Base-by-base conservation (phyloP, 2,888 invertebrate species). In the Neuroscelio doddi region DNA sequence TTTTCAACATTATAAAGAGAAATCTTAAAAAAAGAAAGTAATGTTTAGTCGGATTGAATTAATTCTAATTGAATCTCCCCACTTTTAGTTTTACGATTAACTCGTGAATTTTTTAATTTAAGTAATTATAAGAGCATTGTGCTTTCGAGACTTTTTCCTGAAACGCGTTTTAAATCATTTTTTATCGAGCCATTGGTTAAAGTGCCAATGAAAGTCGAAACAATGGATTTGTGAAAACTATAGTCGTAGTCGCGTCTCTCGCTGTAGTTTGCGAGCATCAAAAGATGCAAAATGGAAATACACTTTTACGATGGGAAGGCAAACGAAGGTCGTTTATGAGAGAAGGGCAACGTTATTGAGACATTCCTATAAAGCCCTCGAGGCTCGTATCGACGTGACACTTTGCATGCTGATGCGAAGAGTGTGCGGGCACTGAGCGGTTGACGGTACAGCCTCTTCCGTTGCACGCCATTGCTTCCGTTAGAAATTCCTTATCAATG, bases 401-500 rank as follows among this genome's bases (percentile, higher is more conserved):
- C 73, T 76, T 73, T 75, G 73, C 75, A 76, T 73, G 74, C 72
- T 75, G 75, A 75, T 73, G 73, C 66, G 68, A 39, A 70, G 69
- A 56, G 64, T 57, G 69, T 67, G 64, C 51, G 55, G 51, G 53
- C 66, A 51, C 61, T 66, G 56, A 72, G 63, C 52, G 71, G 69
- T 69, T 68, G 69, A 57, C 70, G 72, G 67, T 73, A 72, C 71
- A 68, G 61, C 74, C 70, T 74, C 74, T 74, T 70, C 56, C 71
- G 58, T 71, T 76, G 71, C 78, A 75, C 77, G 70, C 76, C 77
- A 80, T 81, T 80, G 76, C 78, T 77, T 72, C 70, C 74, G 70
- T 74, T 74, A 72, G 72, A 68, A 66, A 68, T 74, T 75, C 71
- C 77, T 80, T 78, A 79, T 79, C 78, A 73, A 73, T 59, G 58